Base-by-base conservation (phyloP, 2,113 vertebrate species). In the Cisticola juncidis region DNA sequence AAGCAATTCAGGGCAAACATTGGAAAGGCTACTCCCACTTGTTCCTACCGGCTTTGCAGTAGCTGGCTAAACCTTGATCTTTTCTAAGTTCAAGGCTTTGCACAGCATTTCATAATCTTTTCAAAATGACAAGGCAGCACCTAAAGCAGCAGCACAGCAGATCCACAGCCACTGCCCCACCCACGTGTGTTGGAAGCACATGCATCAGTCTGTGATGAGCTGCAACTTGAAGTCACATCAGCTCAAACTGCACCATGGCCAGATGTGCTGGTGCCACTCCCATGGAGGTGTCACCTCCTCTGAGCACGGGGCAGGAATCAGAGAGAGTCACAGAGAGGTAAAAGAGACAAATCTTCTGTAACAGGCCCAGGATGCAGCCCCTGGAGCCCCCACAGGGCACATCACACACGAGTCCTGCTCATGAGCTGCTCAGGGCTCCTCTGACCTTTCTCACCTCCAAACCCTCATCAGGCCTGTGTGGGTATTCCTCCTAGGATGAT, bases 261-360 rank as follows among this genome's bases (percentile, higher is more conserved):
- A 64, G 26, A 50, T 6, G 5, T 40, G 29, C 18, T 48, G 20
- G 36, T 89, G 42, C 25, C 42, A 33, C 57, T 69, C 61, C 35
- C 56, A 65, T 73, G 22, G 14, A 2, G 0, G 3, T 5, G 3
- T 22, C 58, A 16, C 42, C 73, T 42, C 29, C 35, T 66, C 23
- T 56, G 28, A n/a, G 9, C 45, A 28, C 0, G 0, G 28, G 15
- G 38, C 23, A 68, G 26, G n/a, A 53, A 26, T 9, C 29, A 38
- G 26, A 65, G 7, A 22, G 25, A 60, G 31, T 19, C 6, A 42
- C 8, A 5, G 5, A 45, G 6, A 58, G 14, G 29, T 3, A 19
- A 53, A 60, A 16, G 33, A 51, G 26, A 40, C 45, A 82, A 33
- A 86, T 9, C 21, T 69, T 6, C 50, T 22, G 9, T 2, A 38